Evolutionary conservation across 2,797 vertebrate genomes (phyloP).

Genomic region (Betta splendens): DNA sequence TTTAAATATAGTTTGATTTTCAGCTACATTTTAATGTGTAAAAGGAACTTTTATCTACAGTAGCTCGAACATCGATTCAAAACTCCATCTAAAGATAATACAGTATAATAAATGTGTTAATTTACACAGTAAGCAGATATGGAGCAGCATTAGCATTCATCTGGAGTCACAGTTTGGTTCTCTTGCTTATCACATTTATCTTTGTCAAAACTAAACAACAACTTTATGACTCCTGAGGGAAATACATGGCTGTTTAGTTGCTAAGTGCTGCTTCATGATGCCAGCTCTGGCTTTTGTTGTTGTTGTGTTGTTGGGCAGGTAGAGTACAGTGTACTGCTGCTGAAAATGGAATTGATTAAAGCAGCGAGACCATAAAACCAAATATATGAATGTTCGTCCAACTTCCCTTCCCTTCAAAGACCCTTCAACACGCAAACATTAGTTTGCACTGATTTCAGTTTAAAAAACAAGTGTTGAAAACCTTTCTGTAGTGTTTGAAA

Average conservation of each 20-base stretch:
- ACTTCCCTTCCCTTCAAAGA: too few relatives aligned
- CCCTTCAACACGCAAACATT: too few relatives aligned
- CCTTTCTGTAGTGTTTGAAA: not conserved
- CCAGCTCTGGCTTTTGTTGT: not conserved
- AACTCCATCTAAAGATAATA: not conserved
- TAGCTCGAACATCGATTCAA: not conserved
- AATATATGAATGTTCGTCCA: too few relatives aligned
- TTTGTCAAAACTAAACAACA: not conserved
- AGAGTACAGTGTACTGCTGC: not conserved
- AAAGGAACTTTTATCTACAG: too few relatives aligned
- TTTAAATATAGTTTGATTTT: too few relatives aligned
- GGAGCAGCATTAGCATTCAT: not conserved
- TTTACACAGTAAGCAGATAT: not conserved
- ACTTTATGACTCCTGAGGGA: not conserved
- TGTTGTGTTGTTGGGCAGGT: not conserved
- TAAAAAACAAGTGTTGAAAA: not conserved
- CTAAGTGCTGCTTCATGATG: not conserved
- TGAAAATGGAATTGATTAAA: constrained; percentile 6
- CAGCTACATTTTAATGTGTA: too few relatives aligned
- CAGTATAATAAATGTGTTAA: not conserved
- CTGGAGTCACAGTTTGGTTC: not conserved
- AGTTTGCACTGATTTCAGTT: too few relatives aligned
- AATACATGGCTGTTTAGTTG: not conserved
- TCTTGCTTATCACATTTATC: not conserved
- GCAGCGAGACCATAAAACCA: not conserved